These are phyloP conservation scores for Lynx canadensis DNA, from an alignment of 2,113 vertebrate genomes.

Conservation along the genomic window DNA sequence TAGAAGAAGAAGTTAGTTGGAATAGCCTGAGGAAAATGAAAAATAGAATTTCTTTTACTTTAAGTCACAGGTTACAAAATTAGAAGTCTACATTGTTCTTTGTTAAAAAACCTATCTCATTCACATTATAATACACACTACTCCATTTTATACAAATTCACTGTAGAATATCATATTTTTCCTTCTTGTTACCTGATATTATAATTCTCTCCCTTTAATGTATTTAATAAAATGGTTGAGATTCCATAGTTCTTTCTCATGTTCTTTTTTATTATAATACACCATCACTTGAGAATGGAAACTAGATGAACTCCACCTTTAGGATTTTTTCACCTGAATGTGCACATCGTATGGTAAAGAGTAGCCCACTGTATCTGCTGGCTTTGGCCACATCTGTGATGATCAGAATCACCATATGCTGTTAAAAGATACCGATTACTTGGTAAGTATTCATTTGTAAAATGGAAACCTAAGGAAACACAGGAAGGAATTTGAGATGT, in stretches of 20 bases:
- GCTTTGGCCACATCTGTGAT: not conserved
- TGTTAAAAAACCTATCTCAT: not conserved
- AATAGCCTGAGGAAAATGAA: slow-evolving; percentile 69
- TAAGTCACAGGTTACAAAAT: slow-evolving; percentile 62
- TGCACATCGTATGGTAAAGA: not conserved
- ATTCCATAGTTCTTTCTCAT: not conserved
- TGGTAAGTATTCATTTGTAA: not conserved
- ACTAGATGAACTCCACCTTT: not conserved
- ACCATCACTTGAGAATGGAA: not conserved
- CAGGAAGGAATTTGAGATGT: not conserved
- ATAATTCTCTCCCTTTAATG: not conserved
- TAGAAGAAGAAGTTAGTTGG: slow-evolving; percentile 49
- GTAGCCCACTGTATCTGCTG: not conserved
- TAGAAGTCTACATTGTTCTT: slow-evolving; percentile 38
- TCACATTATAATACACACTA: not conserved
- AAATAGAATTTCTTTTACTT: slow-evolving; percentile 51
- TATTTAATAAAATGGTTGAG: not conserved
- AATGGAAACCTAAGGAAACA: not conserved
- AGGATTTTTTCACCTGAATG: not conserved
- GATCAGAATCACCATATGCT: not conserved
- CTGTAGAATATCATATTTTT: not conserved
- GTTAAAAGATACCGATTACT: not conserved
- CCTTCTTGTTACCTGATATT: slow-evolving; percentile 1
- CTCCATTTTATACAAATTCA: not conserved
- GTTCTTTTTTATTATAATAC: not conserved